Base-by-base conservation (phyloP, 2,797 vertebrate species). In the Vireo griseus region DNA sequence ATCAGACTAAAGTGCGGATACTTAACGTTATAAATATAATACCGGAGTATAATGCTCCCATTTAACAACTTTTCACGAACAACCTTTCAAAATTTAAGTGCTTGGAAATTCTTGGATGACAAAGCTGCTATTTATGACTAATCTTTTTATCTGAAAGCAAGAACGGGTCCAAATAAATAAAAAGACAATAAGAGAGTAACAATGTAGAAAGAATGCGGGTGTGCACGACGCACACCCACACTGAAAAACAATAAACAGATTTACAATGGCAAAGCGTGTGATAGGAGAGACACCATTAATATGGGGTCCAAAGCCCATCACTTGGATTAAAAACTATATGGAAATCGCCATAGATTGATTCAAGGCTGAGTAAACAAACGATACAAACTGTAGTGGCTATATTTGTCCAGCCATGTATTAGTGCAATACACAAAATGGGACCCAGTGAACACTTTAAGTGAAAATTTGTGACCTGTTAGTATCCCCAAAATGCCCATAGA, bases 381-480 rank as follows among this genome's bases (percentile, higher is more conserved):
- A 78, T 61, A 69, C 67, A 76, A 90, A 92, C 80, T 71, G 66
- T 59, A 45, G 72, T 29, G 59, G 61, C 86, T 90, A 26, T 92
- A 94, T 94, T 95, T 94, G 94, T 94, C 92, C 92, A 94, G 80
- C 28, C 67, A 28, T 20, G 63, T 81, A 94, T 96, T 95, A 95
- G 91, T 17, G 63, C 91, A 57, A 67, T 59, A 81, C 79, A 81
- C 62, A 78, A 90, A 96, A 95, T 76, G 63, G 92, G 92, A 95
- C 94, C 88, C 94, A 90, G 83, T 81, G 85, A 97, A 95, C 3
- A 1, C 16, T 94, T 94, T 86, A 94, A 95, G 90, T 76, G 94
- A 95, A 92, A 96, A 94, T 94, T 76, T 94, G 96, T 92, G 95
- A 96, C 92, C 94, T 94, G 95, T 94, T 94, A 96, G 95, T 96